A percentile compares a stretch with the other conserved stretches of the same genome.
Conservation (phyloP, 2,888 invertebrate genomes). For the Hypena proboscidalis region DNA sequence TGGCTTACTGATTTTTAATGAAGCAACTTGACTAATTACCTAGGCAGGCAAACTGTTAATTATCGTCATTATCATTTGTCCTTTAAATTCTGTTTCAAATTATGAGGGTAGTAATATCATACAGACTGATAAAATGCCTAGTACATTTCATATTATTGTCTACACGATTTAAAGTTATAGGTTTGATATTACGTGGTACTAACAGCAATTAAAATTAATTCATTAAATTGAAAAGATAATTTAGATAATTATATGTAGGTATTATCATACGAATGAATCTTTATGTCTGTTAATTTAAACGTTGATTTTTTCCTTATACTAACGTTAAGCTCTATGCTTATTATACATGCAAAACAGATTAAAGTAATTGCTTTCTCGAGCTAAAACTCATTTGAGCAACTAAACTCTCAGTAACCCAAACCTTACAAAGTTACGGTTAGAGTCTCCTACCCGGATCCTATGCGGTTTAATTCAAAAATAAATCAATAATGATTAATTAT, state of each 20-base stretch:
- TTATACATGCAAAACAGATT: neutral
- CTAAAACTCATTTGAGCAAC: slow-evolving; percentile 10
- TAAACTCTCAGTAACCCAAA: slow-evolving; percentile 5
- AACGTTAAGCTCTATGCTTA: no score
- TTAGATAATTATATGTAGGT: no score
- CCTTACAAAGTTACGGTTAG: neutral
- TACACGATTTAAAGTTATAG: slow-evolving; percentile 5
- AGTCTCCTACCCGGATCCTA: slow-evolving; percentile 2
- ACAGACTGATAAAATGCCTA: slow-evolving; percentile 15
- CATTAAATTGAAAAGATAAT: no score
- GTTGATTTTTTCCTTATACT: no score
- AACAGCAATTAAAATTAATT: slow-evolving; percentile 1
- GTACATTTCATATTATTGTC: slow-evolving; percentile 21
- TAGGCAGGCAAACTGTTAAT: slow-evolving; percentile 7
- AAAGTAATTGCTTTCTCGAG: slow-evolving; percentile 2
- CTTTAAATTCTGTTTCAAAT: slow-evolving; percentile 41
- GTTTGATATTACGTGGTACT: neutral
- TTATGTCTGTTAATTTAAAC: no score
- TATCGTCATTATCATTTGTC: slow-evolving; percentile 25
- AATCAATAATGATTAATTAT: slow-evolving; percentile 1
- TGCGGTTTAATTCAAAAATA: slow-evolving; percentile 4
- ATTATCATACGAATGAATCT: neutral
- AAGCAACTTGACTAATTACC: neutral
- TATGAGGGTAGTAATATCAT: slow-evolving; percentile 37
- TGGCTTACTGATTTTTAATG: neutral